Conservation (phyloP, 1,140 invertebrate species). For the Zophobas morio region DNA sequence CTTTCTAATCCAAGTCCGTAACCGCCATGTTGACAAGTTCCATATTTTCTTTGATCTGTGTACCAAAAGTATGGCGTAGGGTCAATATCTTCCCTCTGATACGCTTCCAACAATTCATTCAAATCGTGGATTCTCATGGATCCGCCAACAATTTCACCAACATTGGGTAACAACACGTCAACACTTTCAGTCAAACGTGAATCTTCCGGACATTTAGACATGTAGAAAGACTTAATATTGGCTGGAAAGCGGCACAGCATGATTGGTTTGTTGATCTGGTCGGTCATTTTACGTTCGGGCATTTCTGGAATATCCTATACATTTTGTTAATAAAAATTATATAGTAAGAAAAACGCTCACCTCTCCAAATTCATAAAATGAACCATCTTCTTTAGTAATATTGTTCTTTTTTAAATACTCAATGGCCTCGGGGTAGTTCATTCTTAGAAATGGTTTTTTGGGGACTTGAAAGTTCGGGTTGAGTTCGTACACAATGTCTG, state of each 20-base stretch:
- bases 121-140: conserved; percentile 98
- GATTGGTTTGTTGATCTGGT: conserved; percentile 96
- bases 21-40: conserved; percentile 96
- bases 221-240: conserved; percentile 99
- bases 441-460: conserved; percentile 91
- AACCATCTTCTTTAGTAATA: conserved; percentile 97
- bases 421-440: conserved; percentile 96
- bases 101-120: conserved; percentile 87
- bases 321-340: conserved; percentile 31
- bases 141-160: conserved; percentile 99
- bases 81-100: conserved; percentile 91
- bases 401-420: conserved; percentile 92
- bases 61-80: conserved; percentile 99
- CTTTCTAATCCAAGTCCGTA: conserved; percentile 98
- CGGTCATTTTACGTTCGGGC: conserved; percentile 99
- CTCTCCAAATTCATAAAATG: conserved; percentile 98
- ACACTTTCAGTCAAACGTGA: conserved; percentile 93
- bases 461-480: conserved; percentile 95
- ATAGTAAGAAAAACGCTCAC: conserved; percentile 61
- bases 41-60: conserved; percentile 97
- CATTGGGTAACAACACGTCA: conserved; percentile 96
- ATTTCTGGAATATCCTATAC: conserved; percentile 97
- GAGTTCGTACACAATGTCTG: conserved; percentile 87
- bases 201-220: conserved; percentile 92
- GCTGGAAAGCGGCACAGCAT: conserved; percentile 95